phyloP scores from a whole-genome alignment of 2,797 vertebrate genomes.

The Pipistrellus nathusii region DNA sequence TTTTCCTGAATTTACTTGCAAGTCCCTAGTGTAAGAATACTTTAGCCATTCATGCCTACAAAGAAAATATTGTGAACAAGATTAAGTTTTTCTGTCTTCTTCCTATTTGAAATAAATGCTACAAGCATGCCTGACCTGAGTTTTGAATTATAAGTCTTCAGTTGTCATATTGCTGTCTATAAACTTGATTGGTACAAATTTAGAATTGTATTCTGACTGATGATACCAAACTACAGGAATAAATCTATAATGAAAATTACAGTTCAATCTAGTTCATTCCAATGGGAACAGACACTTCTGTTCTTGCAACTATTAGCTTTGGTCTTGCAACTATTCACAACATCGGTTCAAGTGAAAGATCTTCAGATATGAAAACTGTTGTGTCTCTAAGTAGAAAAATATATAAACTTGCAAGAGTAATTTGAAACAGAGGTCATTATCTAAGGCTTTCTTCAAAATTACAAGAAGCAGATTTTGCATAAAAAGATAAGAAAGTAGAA shows the following conservation, averaged over 20 bases:
- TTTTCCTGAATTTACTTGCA: neutral
- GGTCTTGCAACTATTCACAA: neutral
- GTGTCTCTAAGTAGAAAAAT: neutral
- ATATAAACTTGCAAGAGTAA: neutral
- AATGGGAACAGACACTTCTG: neutral
- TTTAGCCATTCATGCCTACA: neutral
- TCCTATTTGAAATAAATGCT: neutral
- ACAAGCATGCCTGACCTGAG: neutral
- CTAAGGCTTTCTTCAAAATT: constrained; percentile 7
- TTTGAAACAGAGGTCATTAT: neutral
- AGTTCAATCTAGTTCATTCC: neutral
- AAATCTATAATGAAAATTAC: neutral
- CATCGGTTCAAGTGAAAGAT: neutral
- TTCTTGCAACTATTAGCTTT: neutral
- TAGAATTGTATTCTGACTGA: constrained; percentile 24
- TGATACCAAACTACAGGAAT: constrained; percentile 5
- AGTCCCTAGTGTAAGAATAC: neutral
- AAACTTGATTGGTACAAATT: constrained; percentile 23
- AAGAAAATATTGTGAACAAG: neutral
- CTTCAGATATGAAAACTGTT: neutral
- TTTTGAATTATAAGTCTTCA: neutral
- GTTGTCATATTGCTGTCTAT: neutral
- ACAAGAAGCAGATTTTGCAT: neutral
- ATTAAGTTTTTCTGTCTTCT: neutral
- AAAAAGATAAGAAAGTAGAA: neutral